Base-by-base conservation (phyloP, 2,113 vertebrate species). In the Alosa alosa region DNA sequence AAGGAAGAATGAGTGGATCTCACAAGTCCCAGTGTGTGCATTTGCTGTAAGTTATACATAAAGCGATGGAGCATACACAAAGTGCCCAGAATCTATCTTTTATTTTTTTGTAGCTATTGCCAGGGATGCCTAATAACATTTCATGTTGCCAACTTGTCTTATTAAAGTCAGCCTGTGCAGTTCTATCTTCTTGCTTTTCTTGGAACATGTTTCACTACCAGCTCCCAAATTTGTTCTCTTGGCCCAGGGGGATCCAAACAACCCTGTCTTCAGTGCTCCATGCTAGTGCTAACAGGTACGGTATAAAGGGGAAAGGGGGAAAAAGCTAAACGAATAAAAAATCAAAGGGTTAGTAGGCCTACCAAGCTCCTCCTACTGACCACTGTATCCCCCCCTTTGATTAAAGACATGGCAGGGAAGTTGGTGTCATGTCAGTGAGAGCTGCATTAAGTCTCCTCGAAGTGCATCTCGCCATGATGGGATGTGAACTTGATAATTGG, bases 401-500 rank as follows among this genome's bases (percentile, higher is more conserved):
- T 60, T 60, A 60, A 60, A 60, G 55, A 18, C 5, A 60, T 60
- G 55, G 55, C 55, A 22, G 55, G 20, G 55, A 60, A 22, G 6
- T 60, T 5, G 4, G 55, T 60, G 18, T 60, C 36, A 15, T 41
- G 72, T 20, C 72, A 39, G 36, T 1, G 13, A 36, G 31, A 78
- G 25, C 72, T 39, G 72, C 72, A 78, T 39, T 39, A 78, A 78
- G 31, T 36, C 13, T 78, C 72, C 31, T 78, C 31, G 31, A 31
- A 78, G 72, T 15, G 31, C 72, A 39, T 39, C 13, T 36, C 13
- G 55, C 72, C 72, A 36, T 78, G 72, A 78, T 87, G 82, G 83
- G 82, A 87, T 72, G 81, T 89, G 55, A 84, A 83, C 52, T 83
- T 83, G 68, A 86, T 90, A 57, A 91, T 75, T 88, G 83, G 86